phyloP scores from a whole-genome alignment of 2,113 vertebrate species.

The Mandrillus leucophaeus region DNA sequence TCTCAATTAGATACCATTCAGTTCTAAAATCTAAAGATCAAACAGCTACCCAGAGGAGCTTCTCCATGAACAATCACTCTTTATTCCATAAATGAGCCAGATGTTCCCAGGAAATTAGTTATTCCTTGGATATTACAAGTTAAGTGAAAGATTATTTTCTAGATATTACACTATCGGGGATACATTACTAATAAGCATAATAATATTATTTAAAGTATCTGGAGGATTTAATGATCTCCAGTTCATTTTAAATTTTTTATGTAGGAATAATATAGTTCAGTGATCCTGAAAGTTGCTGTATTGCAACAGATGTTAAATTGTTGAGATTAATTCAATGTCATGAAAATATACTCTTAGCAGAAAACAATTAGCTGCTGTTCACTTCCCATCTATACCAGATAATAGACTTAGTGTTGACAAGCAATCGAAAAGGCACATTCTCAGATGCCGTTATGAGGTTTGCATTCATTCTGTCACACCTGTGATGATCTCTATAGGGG shows the following conservation, averaged over 20 bases:
- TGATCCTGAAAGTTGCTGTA: background rate
- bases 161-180: background rate
- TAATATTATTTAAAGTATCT: background rate
- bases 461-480: constrained; percentile 29
- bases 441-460: constrained; percentile 68
- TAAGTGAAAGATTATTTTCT: background rate
- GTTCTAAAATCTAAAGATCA: background rate
- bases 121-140: background rate
- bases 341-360: background rate
- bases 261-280: background rate
- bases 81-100: constrained; percentile 18
- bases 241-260: background rate
- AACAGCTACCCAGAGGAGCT: background rate
- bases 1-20: background rate
- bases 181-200: background rate
- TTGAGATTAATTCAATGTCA: background rate
- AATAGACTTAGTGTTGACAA: constrained; percentile 57
- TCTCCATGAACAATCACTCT: background rate
- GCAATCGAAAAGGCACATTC: constrained; percentile 58
- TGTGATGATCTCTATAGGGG: background rate
- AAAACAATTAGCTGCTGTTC: background rate
- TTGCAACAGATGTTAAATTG: background rate
- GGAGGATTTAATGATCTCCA: background rate
- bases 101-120: background rate
- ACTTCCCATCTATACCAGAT: background rate